A percentile compares a stretch with the other conserved stretches of the same genome.
Conservation (phyloP, 2,888 invertebrate genomes). For the Rhingia campestris region DNA sequence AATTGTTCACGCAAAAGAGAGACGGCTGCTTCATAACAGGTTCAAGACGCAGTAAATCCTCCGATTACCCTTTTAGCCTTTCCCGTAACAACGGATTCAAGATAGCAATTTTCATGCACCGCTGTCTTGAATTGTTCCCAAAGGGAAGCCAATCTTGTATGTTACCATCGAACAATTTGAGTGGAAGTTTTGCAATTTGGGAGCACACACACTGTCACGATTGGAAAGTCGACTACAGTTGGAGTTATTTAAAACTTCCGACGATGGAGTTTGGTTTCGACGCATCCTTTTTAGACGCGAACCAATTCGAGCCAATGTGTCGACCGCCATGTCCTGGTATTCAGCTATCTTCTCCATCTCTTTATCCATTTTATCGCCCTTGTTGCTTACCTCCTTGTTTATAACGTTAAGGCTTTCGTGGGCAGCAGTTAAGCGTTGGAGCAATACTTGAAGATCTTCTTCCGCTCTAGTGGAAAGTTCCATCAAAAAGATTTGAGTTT, state of each 20-base stretch:
- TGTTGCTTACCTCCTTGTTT: constrained; percentile 2
- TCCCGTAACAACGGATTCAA: no score
- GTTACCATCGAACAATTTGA: constrained; percentile 5
- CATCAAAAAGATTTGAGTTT: not conserved
- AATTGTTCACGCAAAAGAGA: no score
- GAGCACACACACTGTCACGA: not conserved
- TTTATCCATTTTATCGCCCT: constrained; percentile 27
- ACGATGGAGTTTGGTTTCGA: not conserved
- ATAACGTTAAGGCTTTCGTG: constrained; percentile 8
- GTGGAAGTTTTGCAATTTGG: not conserved
- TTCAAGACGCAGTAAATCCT: no score
- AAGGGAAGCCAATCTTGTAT: constrained; percentile 10
- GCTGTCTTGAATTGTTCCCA: no score
- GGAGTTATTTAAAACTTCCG: not conserved
- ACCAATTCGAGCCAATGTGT: not conserved
- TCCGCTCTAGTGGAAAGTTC: constrained; percentile 23
- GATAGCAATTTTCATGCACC: constrained; percentile 4
- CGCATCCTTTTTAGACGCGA: not conserved
- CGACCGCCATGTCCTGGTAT: constrained; percentile 27
- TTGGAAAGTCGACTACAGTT: not conserved
- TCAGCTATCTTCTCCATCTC: constrained; percentile 32
- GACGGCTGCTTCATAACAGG: no score
- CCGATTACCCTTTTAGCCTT: no score
- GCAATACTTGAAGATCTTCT: constrained; percentile 28
- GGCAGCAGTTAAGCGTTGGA: constrained; percentile 32